phyloP scores from a whole-genome alignment of 92 coral and sea anemone genomes.

The Palythoa grandiflora region DNA sequence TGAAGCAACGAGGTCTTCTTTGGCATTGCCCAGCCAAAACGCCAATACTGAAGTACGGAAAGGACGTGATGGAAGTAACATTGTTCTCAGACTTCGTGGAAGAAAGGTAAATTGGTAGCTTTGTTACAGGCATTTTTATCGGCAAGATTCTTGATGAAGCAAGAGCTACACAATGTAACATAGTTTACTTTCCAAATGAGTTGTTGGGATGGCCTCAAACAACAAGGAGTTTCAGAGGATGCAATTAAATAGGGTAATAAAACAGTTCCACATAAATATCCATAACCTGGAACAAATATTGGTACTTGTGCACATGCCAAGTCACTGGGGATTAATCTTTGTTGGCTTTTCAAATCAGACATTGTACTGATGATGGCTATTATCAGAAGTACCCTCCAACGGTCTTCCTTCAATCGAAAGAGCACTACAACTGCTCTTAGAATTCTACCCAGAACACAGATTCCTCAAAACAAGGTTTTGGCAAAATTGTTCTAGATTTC shows the following conservation, averaged over 20 bases:
- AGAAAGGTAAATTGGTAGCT: no score
- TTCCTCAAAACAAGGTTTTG: conserved; percentile 48
- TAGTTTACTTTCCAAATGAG: conserved; percentile 52
- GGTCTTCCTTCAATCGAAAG: conserved; percentile 14
- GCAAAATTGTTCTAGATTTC: not conserved
- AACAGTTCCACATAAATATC: not conserved
- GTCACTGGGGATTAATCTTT: conserved; percentile 25
- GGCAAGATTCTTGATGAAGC: no score
- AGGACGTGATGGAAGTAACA: no score
- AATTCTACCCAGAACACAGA: conserved; percentile 16
- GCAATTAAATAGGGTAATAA: conserved; percentile 6
- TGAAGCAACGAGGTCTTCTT: no score
- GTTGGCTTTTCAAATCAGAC: conserved; percentile 24
- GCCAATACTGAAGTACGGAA: no score
- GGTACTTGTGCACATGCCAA: no score
- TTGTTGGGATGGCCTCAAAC: conserved; percentile 45
- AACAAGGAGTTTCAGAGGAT: conserved; percentile 37
- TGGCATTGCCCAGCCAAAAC: no score
- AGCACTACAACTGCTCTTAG: conserved; percentile 15
- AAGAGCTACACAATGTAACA: no score
- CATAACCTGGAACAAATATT: conserved; percentile 7
- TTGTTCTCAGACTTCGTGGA: no score
- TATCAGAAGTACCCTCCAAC: conserved; percentile 4
- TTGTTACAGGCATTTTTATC: no score
- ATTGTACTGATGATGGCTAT: conserved; percentile 57